Conservation (phyloP, 1,140 invertebrate genomes). For the Mactra quadrangularis region DNA sequence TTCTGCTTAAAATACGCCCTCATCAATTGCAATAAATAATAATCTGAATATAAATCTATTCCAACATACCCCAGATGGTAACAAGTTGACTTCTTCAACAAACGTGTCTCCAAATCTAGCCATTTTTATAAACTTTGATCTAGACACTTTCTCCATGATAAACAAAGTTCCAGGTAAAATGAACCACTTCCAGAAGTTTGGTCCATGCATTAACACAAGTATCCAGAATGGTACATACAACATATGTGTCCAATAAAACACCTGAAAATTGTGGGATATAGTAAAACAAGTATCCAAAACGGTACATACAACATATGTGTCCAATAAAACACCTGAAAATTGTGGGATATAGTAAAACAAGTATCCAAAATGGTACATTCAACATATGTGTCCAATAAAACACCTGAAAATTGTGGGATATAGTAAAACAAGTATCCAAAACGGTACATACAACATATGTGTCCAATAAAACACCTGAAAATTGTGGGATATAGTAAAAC, state of each 20-base stretch:
- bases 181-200: slow-evolving; percentile 99
- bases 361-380: slow-evolving; percentile 94
- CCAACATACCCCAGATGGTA: slow-evolving; percentile 73
- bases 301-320: too few relatives aligned
- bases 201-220: slow-evolving; percentile 93
- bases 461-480: too few relatives aligned
- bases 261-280: slow-evolving; percentile 86
- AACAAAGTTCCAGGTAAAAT: slow-evolving; percentile 92
- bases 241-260: slow-evolving; percentile 98
- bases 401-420: slow-evolving; percentile 89
- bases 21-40: too few relatives aligned
- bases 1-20: too few relatives aligned
- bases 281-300: too few relatives aligned
- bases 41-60: too few relatives aligned
- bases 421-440: too few relatives aligned
- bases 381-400: slow-evolving; percentile 98
- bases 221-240: slow-evolving; percentile 96
- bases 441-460: too few relatives aligned
- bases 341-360: slow-evolving; percentile 94
- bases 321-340: too few relatives aligned
- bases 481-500: too few relatives aligned
- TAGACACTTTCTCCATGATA: slow-evolving; percentile 89
- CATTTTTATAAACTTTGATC: slow-evolving; percentile 64
- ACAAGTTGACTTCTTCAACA: slow-evolving; percentile 67
- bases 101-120: slow-evolving; percentile 64